Base-by-base conservation (phyloP, 2,797 vertebrate species). In the Urophycis tenuis region DNA sequence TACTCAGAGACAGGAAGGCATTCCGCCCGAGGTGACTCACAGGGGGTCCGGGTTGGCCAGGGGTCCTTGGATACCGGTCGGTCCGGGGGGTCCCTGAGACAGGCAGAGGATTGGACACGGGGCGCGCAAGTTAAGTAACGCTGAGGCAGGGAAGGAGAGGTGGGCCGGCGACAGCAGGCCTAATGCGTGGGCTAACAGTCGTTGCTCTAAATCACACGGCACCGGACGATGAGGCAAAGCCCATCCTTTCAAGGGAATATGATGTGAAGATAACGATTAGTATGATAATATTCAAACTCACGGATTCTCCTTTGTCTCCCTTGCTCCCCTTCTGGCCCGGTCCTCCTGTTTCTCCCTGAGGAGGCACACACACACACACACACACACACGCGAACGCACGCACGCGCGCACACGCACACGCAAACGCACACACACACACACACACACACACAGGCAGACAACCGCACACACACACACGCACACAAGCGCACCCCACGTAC, bases 301-400 rank as follows among this genome's bases (percentile, higher is more conserved):
- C 96, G 77, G 72, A 29, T 64, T 98, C 96, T 74, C 96, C 96
- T 87, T 96, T 96, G 86, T 95, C 95, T 0, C 97, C 97, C 92
- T 95, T 98, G 90, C 93, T 94, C 80, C 97, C 95, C 80, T 98
- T 98, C 88, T 97, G 96, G 0, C 96, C 96, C 0, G 94, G 92
- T 67, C 91, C 90, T 36, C 97, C 97, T 64, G 91, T 89, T 69
- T 98, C 96, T 3, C 97, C 97, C 97, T 98, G 70, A 34, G 29
- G 75, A 78, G 3, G 76, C 14, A 76, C 5, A 77, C 39, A 81
- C 3, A 75, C 33, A 77, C 76, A 35, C 36, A 71, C 76, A 73
- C 45, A 60, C 45, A 60, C 11, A 49, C 10, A 45, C 7, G 75
- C 14, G 74, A 3, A 76, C 39, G 80, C 5, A 74, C 33, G 72